Percentiles rank a stretch among this genome's conserved stretches.
Conservation (phyloP, 2,113 vertebrate genomes). For the Pituophis catenifer region DNA sequence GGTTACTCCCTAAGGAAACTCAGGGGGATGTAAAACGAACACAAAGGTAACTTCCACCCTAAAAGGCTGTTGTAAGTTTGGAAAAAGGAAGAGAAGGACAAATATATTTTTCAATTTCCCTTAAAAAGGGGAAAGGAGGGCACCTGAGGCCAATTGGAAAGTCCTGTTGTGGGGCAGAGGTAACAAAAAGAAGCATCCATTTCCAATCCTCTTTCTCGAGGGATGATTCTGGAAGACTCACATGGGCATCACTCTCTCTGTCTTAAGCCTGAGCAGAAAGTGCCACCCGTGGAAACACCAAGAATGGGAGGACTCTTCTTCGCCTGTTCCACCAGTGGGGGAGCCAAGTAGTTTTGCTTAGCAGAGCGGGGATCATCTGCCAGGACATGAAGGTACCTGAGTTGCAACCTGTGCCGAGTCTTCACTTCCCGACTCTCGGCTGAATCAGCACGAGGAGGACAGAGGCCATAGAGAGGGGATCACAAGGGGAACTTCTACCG, state of each 20-base stretch:
- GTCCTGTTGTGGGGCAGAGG: neutral
- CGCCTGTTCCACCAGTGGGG: constrained; percentile 16
- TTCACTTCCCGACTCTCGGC: neutral
- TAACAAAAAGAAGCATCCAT: too few species aligned
- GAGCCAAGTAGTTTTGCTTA: constrained; percentile 19
- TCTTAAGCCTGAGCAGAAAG: neutral
- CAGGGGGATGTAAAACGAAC: neutral
- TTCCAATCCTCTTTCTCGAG: neutral
- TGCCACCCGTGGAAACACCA: neutral
- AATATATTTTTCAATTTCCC: neutral
- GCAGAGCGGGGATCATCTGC: neutral
- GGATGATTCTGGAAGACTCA: neutral
- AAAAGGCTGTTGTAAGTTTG: neutral
- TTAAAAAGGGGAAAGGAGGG: neutral
- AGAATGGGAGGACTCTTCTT: neutral
- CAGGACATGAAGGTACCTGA: neutral
- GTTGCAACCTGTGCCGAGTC: neutral
- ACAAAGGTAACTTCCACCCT: neutral
- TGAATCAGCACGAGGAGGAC: neutral
- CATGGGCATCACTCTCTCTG: neutral
- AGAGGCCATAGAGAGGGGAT: neutral
- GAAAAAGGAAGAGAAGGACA: neutral
- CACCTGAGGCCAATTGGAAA: neutral
- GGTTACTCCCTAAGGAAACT: neutral
- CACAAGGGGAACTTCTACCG: neutral